Evolutionary conservation across 1,140 invertebrate genomes (phyloP), one percentile per base, ranked within the genome.

Genomic region (Drosophila bocqueti): DNA sequence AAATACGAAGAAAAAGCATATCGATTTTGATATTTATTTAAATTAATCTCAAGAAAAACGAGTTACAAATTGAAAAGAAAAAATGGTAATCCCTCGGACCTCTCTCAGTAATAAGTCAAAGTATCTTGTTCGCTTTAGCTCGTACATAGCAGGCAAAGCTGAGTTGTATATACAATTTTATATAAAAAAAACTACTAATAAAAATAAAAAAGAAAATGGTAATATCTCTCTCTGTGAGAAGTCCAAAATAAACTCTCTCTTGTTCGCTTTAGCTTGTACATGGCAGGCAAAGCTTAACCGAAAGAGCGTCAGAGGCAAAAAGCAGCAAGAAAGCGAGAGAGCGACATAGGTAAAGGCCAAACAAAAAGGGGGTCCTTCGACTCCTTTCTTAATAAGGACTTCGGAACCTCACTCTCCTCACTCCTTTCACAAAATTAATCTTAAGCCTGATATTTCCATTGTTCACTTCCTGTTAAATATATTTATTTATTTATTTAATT

Each of bases 401-500:
- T 6, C 7, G 1, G 43, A 1, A 11, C 4, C 43, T n/a, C 9
- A 1, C 10, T 13, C 4, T 6, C 10, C 4, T 45, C 18, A 6
- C n/a, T 45, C 2, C 38, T 3, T 24, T 7, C 8, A 11, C 15
- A n/a, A 2, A 49, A 16, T 49, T 16, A 29, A n/a, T 50, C 16
- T 29, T 6, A 29, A n/a, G 5, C 16, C 10, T 4, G 3, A 47
- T 8, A 47, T 47, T 15, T 29, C 6, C 13, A 2, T 18, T 21
- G 15, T 47, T 42, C 21, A 40, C 26, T 49, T 42, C 9, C 18
- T 54, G 16, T 7, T 21, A 26, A 63, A 50, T 47, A 42, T 58
- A 55, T 76, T 42, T 64, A 64, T 74, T 47, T 64, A 74, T 74
- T 76, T 76, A 76, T 52, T 81, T 72, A 81, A 81, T 81, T 81